Base-by-base conservation (phyloP, 2,113 vertebrate genomes). In the Arvicanthis niloticus region DNA sequence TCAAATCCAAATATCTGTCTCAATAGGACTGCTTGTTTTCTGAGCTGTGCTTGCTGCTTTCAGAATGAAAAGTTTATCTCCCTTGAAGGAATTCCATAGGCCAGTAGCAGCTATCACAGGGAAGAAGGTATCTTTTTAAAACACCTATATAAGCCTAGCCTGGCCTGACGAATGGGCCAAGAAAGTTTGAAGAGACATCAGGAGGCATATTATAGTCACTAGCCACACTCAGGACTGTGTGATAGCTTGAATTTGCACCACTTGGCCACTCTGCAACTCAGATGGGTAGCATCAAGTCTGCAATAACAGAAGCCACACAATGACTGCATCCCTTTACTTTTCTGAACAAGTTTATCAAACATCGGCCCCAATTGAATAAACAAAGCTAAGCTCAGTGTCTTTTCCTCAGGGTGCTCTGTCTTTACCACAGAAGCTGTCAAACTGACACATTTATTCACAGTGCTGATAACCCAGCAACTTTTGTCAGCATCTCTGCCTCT, bases 321-420 rank as follows among this genome's bases (percentile, higher is more conserved):
- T 91, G 89, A 89, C 78, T 9, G 31, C 58, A 84, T 97, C 95
- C 5, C 58, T 91, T 96, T 93, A n/a, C 40, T 84, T 93, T 93
- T 92, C 84, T 85, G 92, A 97, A 96, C 89, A 97, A 89, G 96
- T 97, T 97, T 88, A 97, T 97, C 97, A 96, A 76, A 95, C 87
- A 96, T 95, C 31, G 0, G 58, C 88, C 89, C 73, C 88, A 94
- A 94, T 3, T 95, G 95, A 96, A 96, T 97, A 97, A 97, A 96
- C 96, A 97, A 96, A 97, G 89, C 68, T 12, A 93, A 95, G 86
- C 97, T 97, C 96, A 94, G 82, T 96, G 89, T 94, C 96, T 96
- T 93, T 95, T 96, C 91, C 97, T 97, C 87, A 24, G 70, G 93
- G 89, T 95, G 45, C 96, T 95, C 77, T 93, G 72, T 97, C 73